These are phyloP conservation scores for Oryzias dopingdopingensis DNA, from an alignment of 2,797 vertebrate species.

Conservation along the genomic window DNA sequence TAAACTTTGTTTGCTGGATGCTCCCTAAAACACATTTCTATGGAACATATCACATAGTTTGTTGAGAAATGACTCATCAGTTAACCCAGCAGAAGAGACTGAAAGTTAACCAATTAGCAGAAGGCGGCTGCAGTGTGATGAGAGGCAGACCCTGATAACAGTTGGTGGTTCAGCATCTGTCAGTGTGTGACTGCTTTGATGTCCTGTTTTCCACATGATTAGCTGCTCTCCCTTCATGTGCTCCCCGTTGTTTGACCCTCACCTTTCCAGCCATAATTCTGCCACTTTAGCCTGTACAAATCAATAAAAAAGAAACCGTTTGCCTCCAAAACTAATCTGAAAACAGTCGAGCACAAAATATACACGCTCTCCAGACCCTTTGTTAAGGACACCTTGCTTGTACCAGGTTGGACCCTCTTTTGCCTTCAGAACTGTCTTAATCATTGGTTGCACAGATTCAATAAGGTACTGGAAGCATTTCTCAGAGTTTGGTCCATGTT, in stretches of 20 bases:
- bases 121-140: conserved; percentile 6
- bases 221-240: conserved; percentile 6
- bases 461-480: no score
- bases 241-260: conserved; percentile 4
- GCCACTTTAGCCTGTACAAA: no score
- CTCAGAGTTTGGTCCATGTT: no score
- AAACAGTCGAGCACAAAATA: no score
- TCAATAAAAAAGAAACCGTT: no score
- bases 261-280: not conserved
- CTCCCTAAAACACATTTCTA: not conserved
- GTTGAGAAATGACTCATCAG: not conserved
- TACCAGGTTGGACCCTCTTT: no score
- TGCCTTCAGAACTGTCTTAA: no score
- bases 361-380: no score
- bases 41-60: not conserved
- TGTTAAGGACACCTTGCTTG: no score
- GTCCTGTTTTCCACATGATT: conserved; percentile 36
- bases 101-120: not conserved
- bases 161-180: conserved; percentile 1
- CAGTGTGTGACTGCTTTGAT: conserved; percentile 20
- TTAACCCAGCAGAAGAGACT: not conserved
- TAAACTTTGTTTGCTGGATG: not conserved
- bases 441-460: no score
- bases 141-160: conserved; percentile 12
- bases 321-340: no score